Evolutionary conservation across 2,113 vertebrate species (phyloP), one percentile per base, ranked within the genome.

Genomic region (Albula glossodonta): DNA sequence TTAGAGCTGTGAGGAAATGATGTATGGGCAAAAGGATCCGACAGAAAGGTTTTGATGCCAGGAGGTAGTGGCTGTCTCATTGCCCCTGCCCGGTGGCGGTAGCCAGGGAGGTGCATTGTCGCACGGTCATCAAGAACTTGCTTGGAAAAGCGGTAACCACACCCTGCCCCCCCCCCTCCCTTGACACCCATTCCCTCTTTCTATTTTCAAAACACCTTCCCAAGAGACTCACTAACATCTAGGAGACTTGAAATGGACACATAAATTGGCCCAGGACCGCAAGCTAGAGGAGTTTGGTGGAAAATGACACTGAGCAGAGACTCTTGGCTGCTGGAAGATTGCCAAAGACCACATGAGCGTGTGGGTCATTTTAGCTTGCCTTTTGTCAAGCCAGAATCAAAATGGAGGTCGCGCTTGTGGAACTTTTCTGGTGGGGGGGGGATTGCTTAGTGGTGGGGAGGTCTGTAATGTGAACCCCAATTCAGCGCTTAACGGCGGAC

Each of bases 81-180:
- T 49, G 41, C 56, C 10, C 31, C 25, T 13, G 22, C 12, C 80
- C 41, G 12, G 53, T 56, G 80, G 9, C 15, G 81, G 51, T 57
- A n/a, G 12, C 31, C 41, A 70, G 5, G 6, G 31, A 22, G 19
- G n/a, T 31, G 70, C 70, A 5, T 19, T 51, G 49, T 4, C 22
- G 22, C 51, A 5, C 5, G 52, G 17, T 50, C 50, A 25, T 25
- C 22, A 74, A 15, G 83, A 17, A 17, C 19, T 82, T 31, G 81
- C 92, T 92, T 93, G 92, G 90, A 92, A 13, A 93, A 93, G 91
- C 88, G 91, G 93, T 90, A 83, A 86, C 80, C 0, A 31, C 77
- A 6, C 4, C 63, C 6, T 60, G 17, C 8, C 17, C 53, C 53
- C 53, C 53, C 92, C 80, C 90, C 92, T 90, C 92, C 91, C 31